These are phyloP conservation scores for Polietes domitor DNA, from an alignment of 2,888 invertebrate species.

Conservation along the genomic window DNA sequence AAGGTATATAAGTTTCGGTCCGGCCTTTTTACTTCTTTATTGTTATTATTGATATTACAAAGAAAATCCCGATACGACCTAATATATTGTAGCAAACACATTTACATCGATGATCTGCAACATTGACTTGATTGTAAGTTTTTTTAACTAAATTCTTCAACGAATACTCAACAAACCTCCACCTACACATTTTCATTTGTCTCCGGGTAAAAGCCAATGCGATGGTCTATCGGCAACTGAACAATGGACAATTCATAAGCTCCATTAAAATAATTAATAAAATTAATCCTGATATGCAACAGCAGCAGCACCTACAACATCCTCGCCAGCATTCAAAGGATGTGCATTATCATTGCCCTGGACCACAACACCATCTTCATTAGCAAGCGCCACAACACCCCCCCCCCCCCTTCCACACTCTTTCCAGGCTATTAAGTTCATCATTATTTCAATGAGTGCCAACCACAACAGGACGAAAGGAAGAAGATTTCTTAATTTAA, in stretches of 20 bases:
- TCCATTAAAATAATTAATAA: slow-evolving; percentile 30
- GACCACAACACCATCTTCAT: background rate
- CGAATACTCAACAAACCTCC: background rate
- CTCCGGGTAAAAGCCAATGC: background rate
- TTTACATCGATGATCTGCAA: too few species aligned
- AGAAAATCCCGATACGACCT: too few species aligned
- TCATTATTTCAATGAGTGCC: slow-evolving; percentile 20
- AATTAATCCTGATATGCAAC: background rate
- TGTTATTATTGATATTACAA: too few species aligned
- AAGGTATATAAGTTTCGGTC: too few species aligned
- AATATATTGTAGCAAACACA: too few species aligned
- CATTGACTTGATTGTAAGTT: too few species aligned
- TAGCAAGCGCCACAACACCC: background rate
- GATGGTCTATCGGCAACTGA: background rate
- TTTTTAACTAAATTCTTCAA: background rate
- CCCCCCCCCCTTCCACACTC: background rate
- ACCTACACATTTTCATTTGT: background rate
- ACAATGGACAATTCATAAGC: background rate
- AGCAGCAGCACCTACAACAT: background rate
- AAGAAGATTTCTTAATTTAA: background rate
- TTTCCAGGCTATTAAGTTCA: background rate
- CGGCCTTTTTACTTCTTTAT: too few species aligned
- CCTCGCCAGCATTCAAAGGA: background rate
- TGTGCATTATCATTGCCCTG: background rate
- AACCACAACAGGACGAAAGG: background rate